A percentile compares a stretch with the other conserved stretches of the same genome.
Conservation (phyloP, 2,888 invertebrate species). For the Tetanocera ferruginea region DNA sequence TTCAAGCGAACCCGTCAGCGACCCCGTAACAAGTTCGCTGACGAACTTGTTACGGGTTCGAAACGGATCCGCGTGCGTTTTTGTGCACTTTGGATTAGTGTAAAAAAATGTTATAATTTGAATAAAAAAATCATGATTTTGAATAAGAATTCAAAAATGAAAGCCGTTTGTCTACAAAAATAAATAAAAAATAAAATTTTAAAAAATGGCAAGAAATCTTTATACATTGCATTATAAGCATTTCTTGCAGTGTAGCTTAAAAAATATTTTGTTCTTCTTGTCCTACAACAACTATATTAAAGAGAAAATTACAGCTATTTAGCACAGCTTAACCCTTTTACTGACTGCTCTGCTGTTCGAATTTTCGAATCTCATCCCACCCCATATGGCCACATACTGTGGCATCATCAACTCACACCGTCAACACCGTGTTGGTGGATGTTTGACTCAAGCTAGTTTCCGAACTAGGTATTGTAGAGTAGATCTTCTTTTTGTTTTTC, state of each 20-base stretch:
- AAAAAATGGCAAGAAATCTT: too few species aligned
- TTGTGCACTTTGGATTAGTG: too few species aligned
- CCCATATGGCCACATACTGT: constrained; percentile 59
- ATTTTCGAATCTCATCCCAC: too few species aligned
- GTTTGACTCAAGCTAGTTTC: constrained; percentile 59
- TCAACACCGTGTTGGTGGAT: constrained; percentile 49
- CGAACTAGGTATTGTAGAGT: constrained; percentile 60
- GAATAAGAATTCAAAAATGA: too few species aligned
- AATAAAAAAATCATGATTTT: too few species aligned
- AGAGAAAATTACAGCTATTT: background rate
- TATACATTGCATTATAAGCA: background rate
- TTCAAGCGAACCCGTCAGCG: too few species aligned
- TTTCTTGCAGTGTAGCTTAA: background rate
- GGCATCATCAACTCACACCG: constrained; percentile 69
- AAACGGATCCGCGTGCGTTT: too few species aligned
- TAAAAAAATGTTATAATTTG: too few species aligned
- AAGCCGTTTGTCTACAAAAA: too few species aligned
- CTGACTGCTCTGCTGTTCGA: background rate
- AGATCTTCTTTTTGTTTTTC: constrained; percentile 53
- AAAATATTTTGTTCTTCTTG: background rate
- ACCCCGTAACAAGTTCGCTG: too few species aligned
- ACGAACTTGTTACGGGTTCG: too few species aligned
- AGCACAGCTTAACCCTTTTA: background rate
- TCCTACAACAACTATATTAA: background rate
- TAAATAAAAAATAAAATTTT: too few species aligned